Evolutionary conservation across 2,797 vertebrate genomes (phyloP).

Genomic region (Smutsia gigantea): DNA sequence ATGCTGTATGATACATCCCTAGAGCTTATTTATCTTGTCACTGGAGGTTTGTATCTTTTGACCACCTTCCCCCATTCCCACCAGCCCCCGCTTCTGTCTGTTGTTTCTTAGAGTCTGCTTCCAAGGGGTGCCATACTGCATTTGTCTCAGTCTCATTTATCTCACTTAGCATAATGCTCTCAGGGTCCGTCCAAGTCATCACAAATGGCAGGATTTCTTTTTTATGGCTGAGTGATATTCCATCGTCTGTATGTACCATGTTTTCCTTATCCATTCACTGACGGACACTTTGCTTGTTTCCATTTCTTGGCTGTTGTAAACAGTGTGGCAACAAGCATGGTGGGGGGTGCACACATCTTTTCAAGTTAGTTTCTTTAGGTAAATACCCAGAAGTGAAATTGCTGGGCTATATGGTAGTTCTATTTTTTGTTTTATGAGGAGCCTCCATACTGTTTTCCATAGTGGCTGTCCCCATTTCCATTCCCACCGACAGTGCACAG

Average conservation of each 20-base stretch:
- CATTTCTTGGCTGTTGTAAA: background rate
- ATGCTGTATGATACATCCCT: background rate
- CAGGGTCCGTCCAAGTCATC: background rate
- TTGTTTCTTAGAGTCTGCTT: too few species aligned
- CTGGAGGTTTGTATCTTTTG: background rate
- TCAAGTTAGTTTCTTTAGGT: background rate
- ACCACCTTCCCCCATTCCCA: background rate
- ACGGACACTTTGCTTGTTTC: background rate
- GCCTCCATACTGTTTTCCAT: background rate
- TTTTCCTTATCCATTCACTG: background rate
- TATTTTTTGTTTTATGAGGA: background rate
- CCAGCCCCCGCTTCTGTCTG: background rate
- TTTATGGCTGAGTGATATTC: background rate
- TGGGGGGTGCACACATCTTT: background rate
- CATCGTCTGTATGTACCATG: background rate
- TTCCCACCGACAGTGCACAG: background rate
- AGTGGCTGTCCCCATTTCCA: background rate
- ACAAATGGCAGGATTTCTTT: background rate
- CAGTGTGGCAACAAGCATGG: too few species aligned
- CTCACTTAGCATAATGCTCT: background rate
- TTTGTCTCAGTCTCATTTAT: background rate
- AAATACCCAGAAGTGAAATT: background rate
- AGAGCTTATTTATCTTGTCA: background rate
- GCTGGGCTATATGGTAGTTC: background rate
- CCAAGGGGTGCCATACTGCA: background rate